phyloP scores from a whole-genome alignment of 2,797 vertebrate genomes.

The Enteromius fasciolatus region DNA sequence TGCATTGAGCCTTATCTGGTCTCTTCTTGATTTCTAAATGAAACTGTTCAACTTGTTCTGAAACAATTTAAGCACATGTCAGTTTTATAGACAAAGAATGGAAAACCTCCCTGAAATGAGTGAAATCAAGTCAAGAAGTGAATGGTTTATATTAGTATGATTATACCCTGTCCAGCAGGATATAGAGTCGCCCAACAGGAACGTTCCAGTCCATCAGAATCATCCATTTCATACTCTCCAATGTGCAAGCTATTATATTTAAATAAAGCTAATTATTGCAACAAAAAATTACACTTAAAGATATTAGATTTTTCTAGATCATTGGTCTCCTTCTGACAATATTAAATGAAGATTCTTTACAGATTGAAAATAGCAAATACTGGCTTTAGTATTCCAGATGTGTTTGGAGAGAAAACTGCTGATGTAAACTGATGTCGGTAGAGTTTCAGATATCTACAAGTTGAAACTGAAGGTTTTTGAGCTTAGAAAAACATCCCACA shows the following conservation, averaged over 20 bases:
- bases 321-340: neutral
- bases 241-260: neutral
- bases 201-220: conserved; percentile 13
- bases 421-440: neutral
- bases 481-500: neutral
- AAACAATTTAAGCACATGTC: neutral
- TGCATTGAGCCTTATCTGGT: neutral
- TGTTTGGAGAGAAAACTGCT: neutral
- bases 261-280: neutral
- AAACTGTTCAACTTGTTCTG: neutral
- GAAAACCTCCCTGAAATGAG: conserved; percentile 14
- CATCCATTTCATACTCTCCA: conserved; percentile 12
- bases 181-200: conserved; percentile 21
- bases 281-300: neutral
- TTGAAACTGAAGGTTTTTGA: neutral
- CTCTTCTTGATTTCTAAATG: neutral
- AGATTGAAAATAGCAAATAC: neutral
- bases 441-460: neutral
- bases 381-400: conserved; percentile 1
- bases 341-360: neutral
- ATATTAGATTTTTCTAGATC: neutral
- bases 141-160: conserved; percentile 6
- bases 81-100: neutral
- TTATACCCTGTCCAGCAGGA: conserved; percentile 68
- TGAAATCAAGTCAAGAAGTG: neutral